Evolutionary conservation across 2,888 invertebrate species (phyloP).

Genomic region (Oegoconia quadripuncta): DNA sequence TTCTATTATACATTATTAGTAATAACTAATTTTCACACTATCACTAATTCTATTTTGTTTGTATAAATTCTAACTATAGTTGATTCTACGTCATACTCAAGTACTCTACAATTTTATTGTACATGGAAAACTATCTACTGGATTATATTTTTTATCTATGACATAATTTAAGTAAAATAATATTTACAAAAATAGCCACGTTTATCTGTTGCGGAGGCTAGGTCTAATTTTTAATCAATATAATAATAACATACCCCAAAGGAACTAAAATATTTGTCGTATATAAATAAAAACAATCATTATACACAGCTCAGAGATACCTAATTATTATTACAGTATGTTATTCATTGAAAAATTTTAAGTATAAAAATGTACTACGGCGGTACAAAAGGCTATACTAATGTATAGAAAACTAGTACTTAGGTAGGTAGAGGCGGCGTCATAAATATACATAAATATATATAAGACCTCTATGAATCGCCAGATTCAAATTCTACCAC

Average conservation of each 20-base stretch:
- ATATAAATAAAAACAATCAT: constrained; percentile 6
- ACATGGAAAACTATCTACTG: constrained; percentile 75
- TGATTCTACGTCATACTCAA: constrained; percentile 60
- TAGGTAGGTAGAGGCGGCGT: neutral
- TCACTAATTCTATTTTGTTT: constrained; percentile 64
- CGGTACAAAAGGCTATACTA: constrained; percentile 50
- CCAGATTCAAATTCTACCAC: too few relatives aligned
- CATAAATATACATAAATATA: too few relatives aligned
- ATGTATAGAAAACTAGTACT: constrained; percentile 10
- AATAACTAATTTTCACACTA: constrained; percentile 62
- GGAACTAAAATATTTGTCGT: constrained; percentile 11
- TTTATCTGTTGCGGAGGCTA: constrained; percentile 51
- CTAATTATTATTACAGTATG: neutral
- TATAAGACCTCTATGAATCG: too few relatives aligned
- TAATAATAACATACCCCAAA: constrained; percentile 6
- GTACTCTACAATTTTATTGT: constrained; percentile 76
- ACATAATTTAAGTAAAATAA: constrained; percentile 73
- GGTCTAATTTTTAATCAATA: constrained; percentile 25
- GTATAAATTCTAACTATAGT: constrained; percentile 74
- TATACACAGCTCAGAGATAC: constrained; percentile 6
- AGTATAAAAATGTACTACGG: constrained; percentile 48
- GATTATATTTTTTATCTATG: constrained; percentile 67
- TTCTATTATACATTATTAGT: constrained; percentile 65
- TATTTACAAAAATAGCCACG: constrained; percentile 77
- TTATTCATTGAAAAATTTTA: constrained; percentile 17